Base-by-base conservation (phyloP, 2,113 vertebrate species). In the Prionailurus viverrinus region DNA sequence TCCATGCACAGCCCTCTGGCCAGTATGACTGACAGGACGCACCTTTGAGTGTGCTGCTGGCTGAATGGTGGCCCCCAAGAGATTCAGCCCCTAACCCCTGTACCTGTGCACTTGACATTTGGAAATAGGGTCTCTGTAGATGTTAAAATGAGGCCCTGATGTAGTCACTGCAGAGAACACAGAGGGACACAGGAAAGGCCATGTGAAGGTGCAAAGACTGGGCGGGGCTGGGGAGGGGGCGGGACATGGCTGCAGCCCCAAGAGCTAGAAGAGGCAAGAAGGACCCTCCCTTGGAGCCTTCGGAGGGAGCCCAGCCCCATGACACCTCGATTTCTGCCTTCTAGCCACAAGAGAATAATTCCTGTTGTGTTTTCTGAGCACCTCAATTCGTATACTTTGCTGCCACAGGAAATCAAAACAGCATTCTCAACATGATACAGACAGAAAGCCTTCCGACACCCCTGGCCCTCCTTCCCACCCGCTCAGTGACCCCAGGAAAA, bases 241-340 rank as follows among this genome's bases (percentile, higher is more conserved):
- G 58, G 61, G 12, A 11, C 8, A 29, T 10, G 68, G 68, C 69
- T 39, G 36, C 19, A 48, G 39, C 31, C 29, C 63, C 31, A 31
- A 66, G 48, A 79, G 10, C 25, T 53, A n/a, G 29, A 66, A 31
- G 27, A 14, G 11, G 48, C 55, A 41, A 33, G 68, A 86, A 15
- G 76, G 15, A 4, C 23, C 48, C 48, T n/a, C 0, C 23, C 27
- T 21, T 4, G 1, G 9, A 55, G 51, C 41, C 39, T 14, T 3
- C 0, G 0, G 11, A 25, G 19, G 68, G 36, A 29, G 45, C 53
- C 3, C 15, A 23, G 63, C 9, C 68, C 31, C 3, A 2, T 2
- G 19, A 29, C 23, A 3, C 13, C n/a, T 65, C 7, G 5, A 4
- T 39, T 12, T 51, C 39, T 39, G 11, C 48, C 78, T 27, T 19